Conservation (phyloP, 2,888 invertebrate species). For the Blastobasis lacticolella region DNA sequence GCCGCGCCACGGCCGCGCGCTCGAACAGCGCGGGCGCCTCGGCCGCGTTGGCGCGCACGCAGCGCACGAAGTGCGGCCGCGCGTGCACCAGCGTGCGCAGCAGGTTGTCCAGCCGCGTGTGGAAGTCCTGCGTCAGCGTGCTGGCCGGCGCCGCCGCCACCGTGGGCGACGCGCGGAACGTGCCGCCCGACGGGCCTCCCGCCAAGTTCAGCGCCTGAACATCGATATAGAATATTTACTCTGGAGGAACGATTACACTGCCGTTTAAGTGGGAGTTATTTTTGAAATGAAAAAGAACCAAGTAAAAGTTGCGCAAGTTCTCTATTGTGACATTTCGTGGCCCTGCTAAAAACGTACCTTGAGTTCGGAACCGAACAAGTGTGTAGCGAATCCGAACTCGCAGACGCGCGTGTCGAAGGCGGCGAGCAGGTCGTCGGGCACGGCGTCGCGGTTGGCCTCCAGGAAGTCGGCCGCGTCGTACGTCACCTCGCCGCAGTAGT, state of each 20-base stretch:
- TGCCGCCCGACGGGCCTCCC: conserved; percentile 78
- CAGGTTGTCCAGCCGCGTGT: conserved; percentile 93
- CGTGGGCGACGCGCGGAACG: conserved; percentile 81
- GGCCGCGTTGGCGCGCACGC: conserved; percentile 89
- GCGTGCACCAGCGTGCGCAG: conserved; percentile 93
- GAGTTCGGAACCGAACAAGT: conserved; percentile 94
- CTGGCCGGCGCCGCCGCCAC: conserved; percentile 88
- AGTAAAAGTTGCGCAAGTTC: too few species aligned
- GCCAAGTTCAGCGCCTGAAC: conserved; percentile 77
- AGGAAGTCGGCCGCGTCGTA: conserved; percentile 94
- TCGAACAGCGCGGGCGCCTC: conserved; percentile 91
- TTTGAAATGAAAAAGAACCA: too few species aligned
- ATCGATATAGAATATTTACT: not conserved
- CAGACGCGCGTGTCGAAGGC: conserved; percentile 94
- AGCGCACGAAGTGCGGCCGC: conserved; percentile 94
- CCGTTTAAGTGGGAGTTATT: too few species aligned
- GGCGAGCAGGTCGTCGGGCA: conserved; percentile 92
- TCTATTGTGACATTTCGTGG: too few species aligned
- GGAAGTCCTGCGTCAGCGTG: conserved; percentile 95
- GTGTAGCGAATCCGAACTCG: conserved; percentile 97
- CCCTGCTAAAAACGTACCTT: conserved; percentile 70
- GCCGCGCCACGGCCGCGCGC: conserved; percentile 86
- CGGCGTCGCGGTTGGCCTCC: conserved; percentile 92
- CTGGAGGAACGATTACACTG: too few species aligned
- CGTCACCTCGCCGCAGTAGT: conserved; percentile 83